Percentiles rank a stretch among this genome's conserved stretches.
phyloP scores from a whole-genome alignment of 2,797 vertebrate genomes.

The Channallabes apus region DNA sequence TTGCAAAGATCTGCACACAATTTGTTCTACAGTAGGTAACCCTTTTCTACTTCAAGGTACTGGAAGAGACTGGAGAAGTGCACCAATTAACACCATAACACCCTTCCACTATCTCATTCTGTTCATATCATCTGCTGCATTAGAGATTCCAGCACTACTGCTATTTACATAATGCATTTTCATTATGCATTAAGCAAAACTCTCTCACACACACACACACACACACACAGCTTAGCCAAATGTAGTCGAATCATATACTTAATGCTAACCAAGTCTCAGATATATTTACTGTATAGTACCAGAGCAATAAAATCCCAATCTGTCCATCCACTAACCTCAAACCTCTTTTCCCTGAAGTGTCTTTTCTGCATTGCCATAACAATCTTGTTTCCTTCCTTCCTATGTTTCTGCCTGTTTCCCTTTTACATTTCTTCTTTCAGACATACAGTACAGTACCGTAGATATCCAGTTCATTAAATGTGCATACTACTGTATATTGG shows the following conservation, averaged over 20 bases:
- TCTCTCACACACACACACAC: not conserved
- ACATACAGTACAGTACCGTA: not conserved
- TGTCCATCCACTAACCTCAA: not conserved
- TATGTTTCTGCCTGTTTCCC: not conserved
- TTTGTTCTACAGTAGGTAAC: constrained; percentile 8
- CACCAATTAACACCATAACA: constrained; percentile 37
- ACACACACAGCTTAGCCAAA: not conserved
- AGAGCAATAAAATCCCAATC: not conserved
- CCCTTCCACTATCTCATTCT: constrained; percentile 19
- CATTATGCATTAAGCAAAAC: not conserved
- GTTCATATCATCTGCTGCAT: constrained; percentile 17
- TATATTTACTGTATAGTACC: not conserved
- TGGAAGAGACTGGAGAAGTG: constrained; percentile 12
- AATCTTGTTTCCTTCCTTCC: not conserved
- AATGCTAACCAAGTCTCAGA: not conserved
- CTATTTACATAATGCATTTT: not conserved
- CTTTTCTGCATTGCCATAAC: no score
- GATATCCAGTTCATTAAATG: not conserved
- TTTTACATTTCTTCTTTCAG: not conserved
- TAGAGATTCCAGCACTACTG: not conserved
- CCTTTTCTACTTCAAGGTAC: not conserved
- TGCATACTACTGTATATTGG: not conserved
- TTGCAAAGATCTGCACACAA: not conserved
- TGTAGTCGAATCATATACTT: not conserved
- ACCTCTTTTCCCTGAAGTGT: not conserved